Evolutionary conservation across 2,888 invertebrate genomes (phyloP), one percentile per base, ranked within the genome.

Genomic region (Panopea generosa): DNA sequence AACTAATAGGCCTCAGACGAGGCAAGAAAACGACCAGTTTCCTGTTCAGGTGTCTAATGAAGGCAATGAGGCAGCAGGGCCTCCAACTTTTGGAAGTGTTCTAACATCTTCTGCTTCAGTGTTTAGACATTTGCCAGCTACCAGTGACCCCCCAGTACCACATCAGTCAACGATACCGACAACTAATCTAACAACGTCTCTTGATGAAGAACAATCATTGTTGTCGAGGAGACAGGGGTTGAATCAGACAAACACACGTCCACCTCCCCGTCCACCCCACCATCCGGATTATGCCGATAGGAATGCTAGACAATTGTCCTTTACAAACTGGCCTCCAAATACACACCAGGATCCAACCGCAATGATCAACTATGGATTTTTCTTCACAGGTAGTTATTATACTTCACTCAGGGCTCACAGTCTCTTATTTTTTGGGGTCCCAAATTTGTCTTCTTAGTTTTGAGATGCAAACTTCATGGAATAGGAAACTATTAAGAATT

Each of bases 311-410:
- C 60, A 60, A 40, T 4, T 27, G 20, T 65, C 72, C 11, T 79
- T 72, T 27, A 38, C 56, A 1, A 60, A 59, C 40, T 79, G 79
- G 79, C 75, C 79, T n/a, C 2, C 67, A 18, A 45, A 11, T 26
- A 53, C 68, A 6, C 60, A 61, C 22, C 79, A 79, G 43, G 68
- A 75, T 40, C 29, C 75, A 9, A 43, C 57, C 4, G 40, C 60
- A 22, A 75, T 79, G 74, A 65, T 63, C 20, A 47, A 66, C 11
- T 72, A 75, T 55, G 79, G 79, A 11, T 79, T 79, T 40, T 79
- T 72, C 43, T 79, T 53, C 33, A 75, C 79, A 50, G 79, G 79
- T 75, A 56, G 14, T 1, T 7, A 52, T n/a, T n/a, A n/a, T n/a
- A n/a, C n/a, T n/a, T n/a, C n/a, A n/a, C n/a, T n/a, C n/a, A n/a